Percentiles rank a stretch among this genome's conserved stretches.
phyloP scores from a whole-genome alignment of 2,113 vertebrate species.

The Perca schrenkii region DNA sequence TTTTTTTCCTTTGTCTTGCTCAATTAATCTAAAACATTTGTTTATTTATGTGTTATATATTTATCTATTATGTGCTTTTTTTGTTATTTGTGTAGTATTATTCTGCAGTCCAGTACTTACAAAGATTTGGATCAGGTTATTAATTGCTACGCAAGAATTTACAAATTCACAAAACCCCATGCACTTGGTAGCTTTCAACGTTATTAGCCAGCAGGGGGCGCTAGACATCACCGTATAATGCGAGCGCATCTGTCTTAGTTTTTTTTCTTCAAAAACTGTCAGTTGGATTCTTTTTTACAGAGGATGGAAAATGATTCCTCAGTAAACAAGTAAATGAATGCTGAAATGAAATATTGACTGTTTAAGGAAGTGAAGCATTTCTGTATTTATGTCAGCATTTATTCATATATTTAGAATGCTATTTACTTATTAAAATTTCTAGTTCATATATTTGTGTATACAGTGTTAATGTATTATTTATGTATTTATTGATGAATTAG shows the following conservation, averaged over 20 bases:
- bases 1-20: background rate
- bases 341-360: background rate
- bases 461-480: background rate
- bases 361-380: background rate
- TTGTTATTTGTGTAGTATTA: background rate
- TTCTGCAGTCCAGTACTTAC: background rate
- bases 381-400: background rate
- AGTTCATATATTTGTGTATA: background rate
- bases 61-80: background rate
- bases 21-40: background rate
- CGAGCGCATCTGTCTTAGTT: rapidly evolving
- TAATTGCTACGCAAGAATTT: background rate
- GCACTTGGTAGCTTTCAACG: background rate
- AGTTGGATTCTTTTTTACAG: background rate
- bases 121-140: background rate
- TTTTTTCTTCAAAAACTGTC: background rate
- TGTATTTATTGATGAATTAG: background rate
- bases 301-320: background rate
- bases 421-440: background rate
- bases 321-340: background rate
- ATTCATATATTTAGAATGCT: background rate
- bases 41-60: background rate
- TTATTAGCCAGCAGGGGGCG: constrained; percentile 47
- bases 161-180: background rate
- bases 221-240: background rate